A percentile compares a stretch with the other conserved stretches of the same genome.
Conservation (phyloP, 2,113 vertebrate species). For the Peucedramus taeniatus region DNA sequence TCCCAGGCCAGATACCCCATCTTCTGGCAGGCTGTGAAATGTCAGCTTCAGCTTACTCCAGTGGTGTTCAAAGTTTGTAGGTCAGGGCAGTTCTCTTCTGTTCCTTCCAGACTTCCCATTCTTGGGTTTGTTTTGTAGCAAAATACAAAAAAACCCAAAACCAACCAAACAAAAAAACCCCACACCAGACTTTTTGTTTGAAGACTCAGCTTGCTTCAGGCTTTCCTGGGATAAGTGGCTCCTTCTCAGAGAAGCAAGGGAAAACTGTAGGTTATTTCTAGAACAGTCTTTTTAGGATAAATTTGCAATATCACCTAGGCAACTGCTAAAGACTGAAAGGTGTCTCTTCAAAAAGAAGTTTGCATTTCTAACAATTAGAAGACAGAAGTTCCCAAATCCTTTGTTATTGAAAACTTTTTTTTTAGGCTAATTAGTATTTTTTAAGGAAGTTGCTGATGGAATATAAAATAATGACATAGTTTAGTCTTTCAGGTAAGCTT, state of each 20-base stretch:
- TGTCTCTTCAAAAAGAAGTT: background rate
- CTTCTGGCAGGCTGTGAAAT: slow-evolving; percentile 6
- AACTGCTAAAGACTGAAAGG: background rate
- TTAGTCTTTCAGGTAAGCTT: background rate
- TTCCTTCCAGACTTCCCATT: background rate
- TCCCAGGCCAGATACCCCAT: background rate
- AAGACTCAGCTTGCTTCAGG: background rate
- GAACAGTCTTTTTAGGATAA: background rate
- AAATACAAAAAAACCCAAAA: background rate
- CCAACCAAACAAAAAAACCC: background rate
- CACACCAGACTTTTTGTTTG: background rate
- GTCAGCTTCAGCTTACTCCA: background rate
- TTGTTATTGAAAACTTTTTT: background rate
- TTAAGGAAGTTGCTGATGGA: background rate
- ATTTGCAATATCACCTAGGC: background rate
- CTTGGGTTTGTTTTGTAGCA: background rate
- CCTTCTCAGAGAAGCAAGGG: background rate
- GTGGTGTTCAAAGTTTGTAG: background rate
- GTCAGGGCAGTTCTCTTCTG: background rate
- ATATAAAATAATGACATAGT: background rate
- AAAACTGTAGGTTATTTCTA: background rate
- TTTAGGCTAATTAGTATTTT: background rate
- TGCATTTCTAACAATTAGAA: background rate
- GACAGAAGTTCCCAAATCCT: background rate
- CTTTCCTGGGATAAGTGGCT: background rate